These are phyloP conservation scores for Heteractis magnifica DNA, from an alignment of 92 coral and sea anemone genomes.

Conservation along the genomic window DNA sequence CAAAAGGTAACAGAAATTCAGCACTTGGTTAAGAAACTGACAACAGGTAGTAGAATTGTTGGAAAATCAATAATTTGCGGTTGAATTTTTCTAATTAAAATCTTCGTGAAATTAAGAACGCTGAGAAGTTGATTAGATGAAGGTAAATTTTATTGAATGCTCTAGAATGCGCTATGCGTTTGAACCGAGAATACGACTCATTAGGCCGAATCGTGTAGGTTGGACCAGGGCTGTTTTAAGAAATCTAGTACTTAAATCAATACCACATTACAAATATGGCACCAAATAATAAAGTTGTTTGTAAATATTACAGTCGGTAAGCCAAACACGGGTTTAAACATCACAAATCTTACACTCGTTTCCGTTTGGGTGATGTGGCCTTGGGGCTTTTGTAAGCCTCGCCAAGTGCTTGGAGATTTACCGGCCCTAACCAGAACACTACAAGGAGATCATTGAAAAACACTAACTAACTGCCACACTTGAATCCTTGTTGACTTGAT, in stretches of 20 bases:
- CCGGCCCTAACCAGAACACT: constrained; percentile 22
- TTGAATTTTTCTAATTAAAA: not conserved
- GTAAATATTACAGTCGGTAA: constrained; percentile 23
- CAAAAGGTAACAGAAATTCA: not conserved
- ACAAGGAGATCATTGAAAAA: constrained; percentile 11
- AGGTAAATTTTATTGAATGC: not conserved
- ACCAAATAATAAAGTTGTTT: constrained; percentile 45
- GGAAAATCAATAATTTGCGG: not conserved
- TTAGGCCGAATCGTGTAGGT: not conserved
- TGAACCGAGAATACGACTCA: not conserved
- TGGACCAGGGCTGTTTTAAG: constrained; percentile 33
- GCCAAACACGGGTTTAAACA: constrained; percentile 29
- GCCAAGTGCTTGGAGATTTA: constrained; percentile 15
- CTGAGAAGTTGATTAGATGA: not conserved
- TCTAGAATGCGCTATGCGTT: not conserved
- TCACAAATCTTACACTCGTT: constrained; percentile 1
- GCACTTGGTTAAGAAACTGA: not conserved
- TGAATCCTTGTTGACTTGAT: constrained; percentile 7
- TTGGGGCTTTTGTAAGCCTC: constrained; percentile 20
- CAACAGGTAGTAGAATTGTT: constrained; percentile 2
- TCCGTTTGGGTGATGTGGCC: constrained; percentile 20
- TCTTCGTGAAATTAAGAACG: not conserved
- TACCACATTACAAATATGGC: constrained; percentile 34
- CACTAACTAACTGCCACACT: constrained; percentile 6
- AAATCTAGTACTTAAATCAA: constrained; percentile 31